Evolutionary conservation across 2,888 invertebrate genomes (phyloP), one percentile per base, ranked within the genome.

Genomic region (Ypsolopha scabrella): DNA sequence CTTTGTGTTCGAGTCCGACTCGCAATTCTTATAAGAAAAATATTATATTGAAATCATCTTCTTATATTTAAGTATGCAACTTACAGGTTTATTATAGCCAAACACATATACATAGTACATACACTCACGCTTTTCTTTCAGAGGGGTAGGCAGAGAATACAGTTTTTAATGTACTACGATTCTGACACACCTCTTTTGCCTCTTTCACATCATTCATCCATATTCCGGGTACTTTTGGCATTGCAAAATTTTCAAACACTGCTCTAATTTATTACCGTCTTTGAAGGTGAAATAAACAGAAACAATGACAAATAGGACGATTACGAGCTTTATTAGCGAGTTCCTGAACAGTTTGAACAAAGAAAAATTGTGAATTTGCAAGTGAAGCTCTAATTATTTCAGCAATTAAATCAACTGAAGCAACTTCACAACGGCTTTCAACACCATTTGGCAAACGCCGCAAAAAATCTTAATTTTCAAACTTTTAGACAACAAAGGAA

Each of bases 371-470:
- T 39, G 33, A 39, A 24, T 72, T 70, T 67, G 67, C 69, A 65
- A 80, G 75, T 75, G 76, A 75, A 68, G 74, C 70, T 70, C 76
- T 80, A 80, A 81, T 81, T 80, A 77, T 75, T 76, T 68, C 66
- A 73, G 75, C 72, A 81, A 80, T 81, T 79, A 79, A 65, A 68
- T 63, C 58, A 62, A 68, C 65, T 60, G 55, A 62, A 63, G 60
- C 60, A 64, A 73, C 66, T 70, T 66, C 56, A 57, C 57, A 68
- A 67, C 66, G 75, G 72, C 67, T 67, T 65, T 60, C 48, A 41
- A 58, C 70, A 65, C 68, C 72, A 69, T 72, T 76, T 73, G 66
- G 65, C 63, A 59, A 59, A 59, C 60, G 57, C 52, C 51, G 52
- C 59, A 59, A 65, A 70, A 72, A 74, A 72, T 74, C 75, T 72